Evolutionary conservation across 1,140 invertebrate species (phyloP), one percentile per base, ranked within the genome.

Genomic region (Drosophila sproati): DNA sequence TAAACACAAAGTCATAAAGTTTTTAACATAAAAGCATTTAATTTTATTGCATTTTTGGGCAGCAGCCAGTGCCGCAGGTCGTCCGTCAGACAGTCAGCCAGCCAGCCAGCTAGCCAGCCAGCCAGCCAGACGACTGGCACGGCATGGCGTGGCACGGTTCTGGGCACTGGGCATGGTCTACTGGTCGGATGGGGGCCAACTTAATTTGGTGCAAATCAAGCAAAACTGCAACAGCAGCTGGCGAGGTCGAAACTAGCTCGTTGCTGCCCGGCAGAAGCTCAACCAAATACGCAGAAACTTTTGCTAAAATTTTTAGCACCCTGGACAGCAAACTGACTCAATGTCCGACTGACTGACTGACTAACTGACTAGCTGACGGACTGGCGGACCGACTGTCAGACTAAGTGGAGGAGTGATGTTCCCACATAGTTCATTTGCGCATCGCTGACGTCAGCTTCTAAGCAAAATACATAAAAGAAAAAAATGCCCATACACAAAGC

Each of bases 1-100:
- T 87, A 87, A 88, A 87, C 83, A 87, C 83, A 87, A 83, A 88
- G 83, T 87, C 83, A 87, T 87, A 87, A 87, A 87, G 80, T 87
- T 87, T 87, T 87, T 87, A 83, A 87, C 80, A 87, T 80, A 88
- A 87, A 87, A 87, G 82, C 83, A 87, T 87, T 87, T 87, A 87
- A 87, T 87, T 87, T 87, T 87, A 87, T 88, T 87, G 83, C 80
- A 87, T 87, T 87, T 87, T 87, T 87, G 83, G 83, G 80, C 85
- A 83, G 77, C 83, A 82, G 80, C 66, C 80, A 83, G 55, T 50
- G 35, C 47, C 20, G 29, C 66, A 60, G 55, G 43, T 47, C 41
- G 56, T 28, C 56, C 56, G 56, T 12, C 56, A 57, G 39, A 4
- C 37, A 56, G 78, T 62, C 60, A 63, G 52, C 32, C 48, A 4